Base-by-base conservation (phyloP, 2,888 invertebrate species). In the Myopa testacea region DNA sequence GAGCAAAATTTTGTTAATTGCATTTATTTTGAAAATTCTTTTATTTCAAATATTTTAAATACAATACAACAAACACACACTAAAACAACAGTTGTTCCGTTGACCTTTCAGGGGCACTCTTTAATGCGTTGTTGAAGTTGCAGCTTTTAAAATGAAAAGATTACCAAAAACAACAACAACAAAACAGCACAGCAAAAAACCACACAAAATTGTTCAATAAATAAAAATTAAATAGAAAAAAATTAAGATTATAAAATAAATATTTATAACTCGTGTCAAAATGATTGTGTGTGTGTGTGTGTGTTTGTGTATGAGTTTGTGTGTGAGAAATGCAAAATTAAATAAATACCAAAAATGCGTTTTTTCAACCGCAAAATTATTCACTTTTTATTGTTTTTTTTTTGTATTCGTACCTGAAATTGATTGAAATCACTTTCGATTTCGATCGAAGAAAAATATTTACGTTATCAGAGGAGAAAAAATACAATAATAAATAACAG, bases 71-170 rank as follows among this genome's bases (percentile, higher is more conserved):
- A 5, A n/a, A n/a, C 16, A 55, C 16, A 16, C 16, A 16, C 10
- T 55, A 14, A 55, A 14, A 12, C 55, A 55, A 16, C 4, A 65
- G 16, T 8, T 14, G 38, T 37, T 34, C 62, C 65, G 68, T 78
- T 78, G 78, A 78, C 75, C 78, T 76, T 63, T 78, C 72, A 76
- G 68, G 78, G 78, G 62, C 72, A 72, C n/a, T 37, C 4, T 38
- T 65, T 37, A 65, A 65, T 37, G 38, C 65, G 65, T 65, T 0
- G 34, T 63, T 50, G 50, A 50, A 55, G 55, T n/a, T 55, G 55
- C 55, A 55, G 55, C 55, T 5, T 10, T 26, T 3, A 65, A 38
- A 38, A 38, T 34, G 4, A 65, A 34, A 38, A 65, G 12, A 38
- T 38, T 8, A n/a, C 19, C 19, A 62, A 62, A 62, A 62, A 16